Percentiles rank a stretch among this genome's conserved stretches.
Evolutionary conservation across 2,888 invertebrate species (phyloP).

Genomic region (Baccha elongata): DNA sequence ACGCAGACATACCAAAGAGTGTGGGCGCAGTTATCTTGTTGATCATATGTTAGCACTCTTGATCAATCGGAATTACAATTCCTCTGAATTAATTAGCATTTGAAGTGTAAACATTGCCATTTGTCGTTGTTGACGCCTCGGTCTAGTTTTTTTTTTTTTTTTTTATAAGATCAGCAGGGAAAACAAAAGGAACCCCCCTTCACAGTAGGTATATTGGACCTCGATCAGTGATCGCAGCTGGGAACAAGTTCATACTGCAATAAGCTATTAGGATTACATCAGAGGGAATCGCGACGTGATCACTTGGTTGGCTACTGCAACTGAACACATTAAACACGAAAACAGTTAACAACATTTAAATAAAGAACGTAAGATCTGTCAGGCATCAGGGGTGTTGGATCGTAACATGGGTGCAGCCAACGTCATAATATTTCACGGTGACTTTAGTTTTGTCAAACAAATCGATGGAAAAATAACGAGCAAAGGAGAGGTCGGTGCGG

Average conservation of each 20-base stretch:
- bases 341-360: constrained; percentile 37
- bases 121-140: constrained; percentile 54
- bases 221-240: constrained; percentile 36
- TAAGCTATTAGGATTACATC: constrained; percentile 60
- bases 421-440: constrained; percentile 51
- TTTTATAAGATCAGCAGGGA: constrained; percentile 24
- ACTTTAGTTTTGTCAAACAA: constrained; percentile 25
- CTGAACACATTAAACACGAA: constrained; percentile 38
- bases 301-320: constrained; percentile 6
- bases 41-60: constrained; percentile 37
- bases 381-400: constrained; percentile 9
- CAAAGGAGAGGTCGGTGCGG: too few species aligned
- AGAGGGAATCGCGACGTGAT: constrained; percentile 53
- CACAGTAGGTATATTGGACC: not conserved
- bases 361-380: constrained; percentile 10
- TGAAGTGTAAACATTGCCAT: constrained; percentile 63
- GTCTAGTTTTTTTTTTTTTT: constrained; percentile 15
- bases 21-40: constrained; percentile 2
- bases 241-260: constrained; percentile 67
- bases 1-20: not conserved
- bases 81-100: constrained; percentile 65
- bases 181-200: constrained; percentile 40
- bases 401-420: constrained; percentile 32
- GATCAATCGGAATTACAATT: constrained; percentile 47
- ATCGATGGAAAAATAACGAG: constrained; percentile 16